These are phyloP conservation scores for Probaryconus sp. DNA, from an alignment of 1,140 invertebrate genomes.

Conservation along the genomic window DNA sequence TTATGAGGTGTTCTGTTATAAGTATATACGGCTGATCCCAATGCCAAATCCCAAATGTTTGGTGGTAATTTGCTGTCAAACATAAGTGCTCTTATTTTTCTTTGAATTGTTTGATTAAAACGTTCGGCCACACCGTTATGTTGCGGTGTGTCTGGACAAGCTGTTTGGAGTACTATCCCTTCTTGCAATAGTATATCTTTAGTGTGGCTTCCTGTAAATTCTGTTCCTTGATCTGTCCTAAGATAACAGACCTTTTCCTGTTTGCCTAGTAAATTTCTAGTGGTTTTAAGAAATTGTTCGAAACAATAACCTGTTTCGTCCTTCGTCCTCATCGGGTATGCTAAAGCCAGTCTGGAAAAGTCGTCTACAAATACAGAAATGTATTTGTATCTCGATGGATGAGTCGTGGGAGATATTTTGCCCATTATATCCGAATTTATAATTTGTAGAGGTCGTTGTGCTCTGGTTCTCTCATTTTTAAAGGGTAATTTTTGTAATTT, in stretches of 20 bases:
- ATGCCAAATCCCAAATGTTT: constrained; percentile 64
- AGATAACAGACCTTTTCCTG: constrained; percentile 20
- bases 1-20: constrained; percentile 58
- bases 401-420: constrained; percentile 2
- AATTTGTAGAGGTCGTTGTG: constrained; percentile 11
- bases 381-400: constrained; percentile 19
- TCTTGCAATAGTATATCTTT: constrained; percentile 6
- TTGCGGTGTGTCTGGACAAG: constrained; percentile 53
- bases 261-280: constrained; percentile 20
- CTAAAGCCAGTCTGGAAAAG: constrained; percentile 18
- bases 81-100: constrained; percentile 50
- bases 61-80: constrained; percentile 48
- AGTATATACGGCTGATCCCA: constrained; percentile 51
- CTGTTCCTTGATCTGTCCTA: constrained; percentile 23
- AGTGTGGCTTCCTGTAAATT: constrained; percentile 13
- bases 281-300: constrained; percentile 8
- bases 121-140: constrained; percentile 40
- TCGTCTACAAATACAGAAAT: constrained; percentile 22
- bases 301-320: constrained; percentile 10
- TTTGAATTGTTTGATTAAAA: constrained; percentile 56
- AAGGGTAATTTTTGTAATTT: constrained; percentile 31
- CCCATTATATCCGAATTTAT: constrained; percentile 26
- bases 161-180: constrained; percentile 5
- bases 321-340: constrained; percentile 22
- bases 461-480: constrained; percentile 8